Evolutionary conservation across 2,113 vertebrate species (phyloP).

Genomic region (Plecotus auritus): DNA sequence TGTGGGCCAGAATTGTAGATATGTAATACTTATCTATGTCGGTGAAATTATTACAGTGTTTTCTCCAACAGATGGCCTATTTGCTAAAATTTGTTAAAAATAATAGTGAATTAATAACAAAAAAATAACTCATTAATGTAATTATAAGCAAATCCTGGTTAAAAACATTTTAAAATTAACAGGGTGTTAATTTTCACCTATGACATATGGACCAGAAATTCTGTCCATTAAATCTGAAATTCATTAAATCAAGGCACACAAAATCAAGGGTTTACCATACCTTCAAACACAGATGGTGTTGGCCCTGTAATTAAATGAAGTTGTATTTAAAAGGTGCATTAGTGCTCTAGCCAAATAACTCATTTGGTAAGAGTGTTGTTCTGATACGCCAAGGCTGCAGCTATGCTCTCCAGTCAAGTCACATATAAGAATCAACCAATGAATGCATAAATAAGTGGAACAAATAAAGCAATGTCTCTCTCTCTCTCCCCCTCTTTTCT

Average conservation of each 20-base stretch:
- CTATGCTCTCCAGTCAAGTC: neutral
- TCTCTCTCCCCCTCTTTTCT: neutral
- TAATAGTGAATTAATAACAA: neutral
- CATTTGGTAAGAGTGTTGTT: neutral
- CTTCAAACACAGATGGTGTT: constrained; percentile 27
- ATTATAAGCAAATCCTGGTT: neutral
- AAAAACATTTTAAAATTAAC: neutral
- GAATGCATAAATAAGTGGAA: neutral
- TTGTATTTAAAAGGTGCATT: constrained; percentile 24
- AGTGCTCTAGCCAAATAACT: neutral
- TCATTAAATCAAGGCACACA: neutral
- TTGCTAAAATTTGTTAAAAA: neutral
- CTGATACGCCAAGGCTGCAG: neutral
- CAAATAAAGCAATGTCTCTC: neutral
- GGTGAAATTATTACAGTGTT: neutral
- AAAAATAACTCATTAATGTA: neutral
- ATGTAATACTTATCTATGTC: neutral
- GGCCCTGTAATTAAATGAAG: constrained; percentile 8
- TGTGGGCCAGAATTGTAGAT: neutral
- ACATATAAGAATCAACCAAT: neutral
- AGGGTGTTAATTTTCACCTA: neutral
- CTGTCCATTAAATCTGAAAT: neutral
- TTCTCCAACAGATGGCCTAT: neutral
- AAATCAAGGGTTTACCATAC: neutral
- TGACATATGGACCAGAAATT: neutral